These are phyloP conservation scores for Homarus americanus DNA, from an alignment of 1,140 invertebrate genomes.

Conservation along the genomic window DNA sequence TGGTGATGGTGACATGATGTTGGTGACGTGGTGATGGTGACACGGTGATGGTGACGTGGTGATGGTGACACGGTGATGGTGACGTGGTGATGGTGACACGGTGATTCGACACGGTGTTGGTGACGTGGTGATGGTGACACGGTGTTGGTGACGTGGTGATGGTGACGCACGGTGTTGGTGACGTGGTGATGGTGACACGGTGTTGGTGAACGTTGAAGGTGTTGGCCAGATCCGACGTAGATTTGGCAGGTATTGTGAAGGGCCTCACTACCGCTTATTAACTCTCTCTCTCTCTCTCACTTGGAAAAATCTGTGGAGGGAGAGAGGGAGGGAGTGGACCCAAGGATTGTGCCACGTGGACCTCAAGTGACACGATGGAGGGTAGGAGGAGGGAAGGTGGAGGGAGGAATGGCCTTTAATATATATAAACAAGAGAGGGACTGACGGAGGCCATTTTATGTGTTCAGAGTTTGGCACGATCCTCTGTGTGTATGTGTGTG, in stretches of 20 bases:
- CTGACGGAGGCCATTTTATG: too few species aligned
- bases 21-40: neutral
- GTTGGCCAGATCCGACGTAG: too few species aligned
- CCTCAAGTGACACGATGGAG: too few species aligned
- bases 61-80: neutral
- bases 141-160: conserved; percentile 7
- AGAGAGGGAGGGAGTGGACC: neutral
- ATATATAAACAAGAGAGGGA: too few species aligned
- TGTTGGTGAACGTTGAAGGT: too few species aligned
- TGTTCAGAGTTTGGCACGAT: too few species aligned
- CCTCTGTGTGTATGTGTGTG: neutral
- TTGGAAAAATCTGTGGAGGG: neutral
- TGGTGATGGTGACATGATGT: neutral
- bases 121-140: neutral
- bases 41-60: neutral
- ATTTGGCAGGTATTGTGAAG: too few species aligned
- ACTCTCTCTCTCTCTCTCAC: too few species aligned
- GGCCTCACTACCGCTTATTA: too few species aligned
- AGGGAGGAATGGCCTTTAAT: too few species aligned
- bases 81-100: neutral
- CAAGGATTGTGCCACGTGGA: neutral
- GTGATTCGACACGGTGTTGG: neutral
- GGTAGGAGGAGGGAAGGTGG: too few species aligned
- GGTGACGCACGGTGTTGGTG: conserved; percentile 15
- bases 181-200: neutral